phyloP scores from a whole-genome alignment of 2,888 invertebrate genomes.

The Amphimallon solstitiale region DNA sequence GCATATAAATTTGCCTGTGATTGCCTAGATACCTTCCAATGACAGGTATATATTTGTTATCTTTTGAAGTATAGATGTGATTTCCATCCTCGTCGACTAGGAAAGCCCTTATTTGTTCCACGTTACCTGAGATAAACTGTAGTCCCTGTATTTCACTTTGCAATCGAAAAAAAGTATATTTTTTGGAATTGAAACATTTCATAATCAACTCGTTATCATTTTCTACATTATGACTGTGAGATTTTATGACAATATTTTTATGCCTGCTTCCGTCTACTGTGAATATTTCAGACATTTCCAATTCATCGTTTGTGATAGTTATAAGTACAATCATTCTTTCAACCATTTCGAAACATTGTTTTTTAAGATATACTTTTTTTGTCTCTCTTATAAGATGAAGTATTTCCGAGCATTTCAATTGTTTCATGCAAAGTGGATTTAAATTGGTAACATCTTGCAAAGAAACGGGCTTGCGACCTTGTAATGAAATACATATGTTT shows the following conservation, averaged over 20 bases:
- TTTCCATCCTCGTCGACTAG: background rate
- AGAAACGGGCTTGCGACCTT: background rate
- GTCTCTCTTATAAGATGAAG: background rate
- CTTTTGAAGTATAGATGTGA: background rate
- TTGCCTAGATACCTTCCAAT: background rate
- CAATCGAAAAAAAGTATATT: background rate
- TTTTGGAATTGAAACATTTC: background rate
- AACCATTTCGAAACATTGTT: background rate
- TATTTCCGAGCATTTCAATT: constrained; percentile 4
- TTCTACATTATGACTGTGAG: too few relatives aligned
- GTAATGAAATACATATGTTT: background rate
- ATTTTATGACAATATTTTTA: too few relatives aligned
- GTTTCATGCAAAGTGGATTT: background rate
- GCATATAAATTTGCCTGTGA: background rate
- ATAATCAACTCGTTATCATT: background rate
- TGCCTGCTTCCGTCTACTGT: background rate
- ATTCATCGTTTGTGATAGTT: too few relatives aligned
- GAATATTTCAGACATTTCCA: background rate
- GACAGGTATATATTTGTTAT: background rate
- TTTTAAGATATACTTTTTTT: background rate
- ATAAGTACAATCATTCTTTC: too few relatives aligned
- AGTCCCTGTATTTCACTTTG: background rate
- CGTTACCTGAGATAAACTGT: background rate
- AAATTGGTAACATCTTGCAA: background rate
- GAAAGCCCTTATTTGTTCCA: background rate